Conservation (phyloP, 2,113 vertebrate species). For the Anas platyrhynchos region DNA sequence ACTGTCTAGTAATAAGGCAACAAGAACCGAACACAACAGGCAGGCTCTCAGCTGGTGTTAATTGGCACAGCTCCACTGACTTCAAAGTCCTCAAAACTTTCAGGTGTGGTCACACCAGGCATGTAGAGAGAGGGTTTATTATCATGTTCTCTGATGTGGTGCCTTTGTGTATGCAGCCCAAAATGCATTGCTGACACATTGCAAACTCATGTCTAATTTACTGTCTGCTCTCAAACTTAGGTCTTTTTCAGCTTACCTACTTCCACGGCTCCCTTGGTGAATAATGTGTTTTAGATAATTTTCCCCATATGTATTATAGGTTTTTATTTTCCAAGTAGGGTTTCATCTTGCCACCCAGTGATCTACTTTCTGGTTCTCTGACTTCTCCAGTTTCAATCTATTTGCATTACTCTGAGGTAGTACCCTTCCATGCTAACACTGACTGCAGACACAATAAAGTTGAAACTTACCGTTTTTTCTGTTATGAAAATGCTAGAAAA, state of each 20-base stretch:
- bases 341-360: neutral
- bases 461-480: neutral
- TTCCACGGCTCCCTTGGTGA: neutral
- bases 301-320: neutral
- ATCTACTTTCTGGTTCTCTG: neutral
- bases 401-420: neutral
- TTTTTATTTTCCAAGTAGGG: neutral
- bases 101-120: constrained; percentile 35
- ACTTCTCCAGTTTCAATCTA: neutral
- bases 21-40: neutral
- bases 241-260: neutral
- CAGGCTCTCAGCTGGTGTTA: neutral
- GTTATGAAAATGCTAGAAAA: neutral
- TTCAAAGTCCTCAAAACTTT: constrained; percentile 25
- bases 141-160: constrained; percentile 31
- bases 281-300: neutral
- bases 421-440: neutral
- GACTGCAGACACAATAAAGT: neutral
- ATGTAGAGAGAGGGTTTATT: neutral
- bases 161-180: neutral
- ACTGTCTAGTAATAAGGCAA: accelerated
- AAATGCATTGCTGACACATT: neutral
- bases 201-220: constrained; percentile 24
- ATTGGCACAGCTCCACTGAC: constrained; percentile 6
- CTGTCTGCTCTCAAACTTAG: neutral